Base-by-base conservation (phyloP, 2,888 invertebrate genomes). In the Cheilosia grossa region DNA sequence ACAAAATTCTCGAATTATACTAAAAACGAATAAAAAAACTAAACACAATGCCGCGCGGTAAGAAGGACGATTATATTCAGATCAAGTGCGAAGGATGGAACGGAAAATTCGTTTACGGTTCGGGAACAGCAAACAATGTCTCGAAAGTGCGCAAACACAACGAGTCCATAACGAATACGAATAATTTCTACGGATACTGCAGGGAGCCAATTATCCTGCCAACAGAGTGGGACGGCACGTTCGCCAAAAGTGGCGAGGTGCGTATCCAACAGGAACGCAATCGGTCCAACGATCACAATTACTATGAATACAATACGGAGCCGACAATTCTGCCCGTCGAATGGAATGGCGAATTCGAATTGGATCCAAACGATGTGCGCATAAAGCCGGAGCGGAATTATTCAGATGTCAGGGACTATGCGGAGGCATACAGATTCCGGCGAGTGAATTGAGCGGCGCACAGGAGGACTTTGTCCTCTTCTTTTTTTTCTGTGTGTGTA, bases 11-110 rank as follows among this genome's bases (percentile, higher is more conserved):
- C 58, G 66, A 56, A 44, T 7, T 66, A 7, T 51, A 42, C 24
- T 21, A 44, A 67, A 33, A 56, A 44, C 33, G 63, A 78, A 56
- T 10, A n/a, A 37, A 56, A 73, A 33, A 44, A 49, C 44, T 2
- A 49, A 42, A 30, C 9, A 89, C 88, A 83, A 92, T 92, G 92
- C 80, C 91, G 40, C 83, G 89, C 27, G 87, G 88, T 72, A 89
- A 88, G 58, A 90, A 90, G 79, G 89, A 91, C 75, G 91, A 92
- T 7, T 91, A 92, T 54, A 91, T 92, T 73, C 91, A 91, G 70
- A 92, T 91, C 77, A 92, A 92, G 87, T 91, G 91, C 81, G 92
- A 92, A 87, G 92, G 92, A 51, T 92, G 92, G 92, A 90, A 92
- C 87, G 92, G 92, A 2, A 91, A 90, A 83, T 92, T 92, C 70